Evolutionary conservation across 2,113 vertebrate genomes (phyloP).

Genomic region (Serilophus lunatus): DNA sequence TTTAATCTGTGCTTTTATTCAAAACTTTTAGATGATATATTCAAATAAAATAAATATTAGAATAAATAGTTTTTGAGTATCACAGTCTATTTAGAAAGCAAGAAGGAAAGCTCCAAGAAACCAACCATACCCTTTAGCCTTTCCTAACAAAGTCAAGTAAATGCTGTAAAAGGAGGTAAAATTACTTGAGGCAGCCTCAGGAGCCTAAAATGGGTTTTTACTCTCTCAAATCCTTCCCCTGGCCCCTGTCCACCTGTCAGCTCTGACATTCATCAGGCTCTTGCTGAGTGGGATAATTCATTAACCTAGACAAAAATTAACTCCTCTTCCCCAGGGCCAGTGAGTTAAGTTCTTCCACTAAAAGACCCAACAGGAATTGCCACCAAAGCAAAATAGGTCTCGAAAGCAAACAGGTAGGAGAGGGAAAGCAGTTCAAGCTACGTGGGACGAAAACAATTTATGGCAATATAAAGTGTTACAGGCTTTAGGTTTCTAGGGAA

Average conservation of each 20-base stretch:
- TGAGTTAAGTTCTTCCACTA: not conserved
- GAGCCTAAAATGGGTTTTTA: not conserved
- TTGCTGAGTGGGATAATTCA: not conserved
- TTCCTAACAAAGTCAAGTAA: not conserved
- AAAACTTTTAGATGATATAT: not conserved
- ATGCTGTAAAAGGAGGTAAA: not conserved
- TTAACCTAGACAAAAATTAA: constrained; percentile 3
- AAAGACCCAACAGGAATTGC: not conserved
- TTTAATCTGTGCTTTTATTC: not conserved
- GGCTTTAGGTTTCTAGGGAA: not conserved
- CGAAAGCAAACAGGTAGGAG: not conserved
- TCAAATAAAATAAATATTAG: not conserved
- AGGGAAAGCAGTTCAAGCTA: not conserved
- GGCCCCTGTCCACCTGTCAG: not conserved
- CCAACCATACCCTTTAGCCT: not conserved
- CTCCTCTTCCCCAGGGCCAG: not conserved
- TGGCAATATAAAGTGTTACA: not conserved
- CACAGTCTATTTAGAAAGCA: not conserved
- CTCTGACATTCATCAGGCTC: not conserved
- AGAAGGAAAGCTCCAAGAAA: not conserved
- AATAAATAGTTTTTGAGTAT: not conserved
- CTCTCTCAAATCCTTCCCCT: not conserved
- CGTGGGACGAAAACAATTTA: not conserved
- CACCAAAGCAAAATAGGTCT: not conserved
- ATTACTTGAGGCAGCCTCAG: not conserved